Evolutionary conservation across 2,888 invertebrate species (phyloP), one percentile per base, ranked within the genome.

Genomic region (Lithophane socia): DNA sequence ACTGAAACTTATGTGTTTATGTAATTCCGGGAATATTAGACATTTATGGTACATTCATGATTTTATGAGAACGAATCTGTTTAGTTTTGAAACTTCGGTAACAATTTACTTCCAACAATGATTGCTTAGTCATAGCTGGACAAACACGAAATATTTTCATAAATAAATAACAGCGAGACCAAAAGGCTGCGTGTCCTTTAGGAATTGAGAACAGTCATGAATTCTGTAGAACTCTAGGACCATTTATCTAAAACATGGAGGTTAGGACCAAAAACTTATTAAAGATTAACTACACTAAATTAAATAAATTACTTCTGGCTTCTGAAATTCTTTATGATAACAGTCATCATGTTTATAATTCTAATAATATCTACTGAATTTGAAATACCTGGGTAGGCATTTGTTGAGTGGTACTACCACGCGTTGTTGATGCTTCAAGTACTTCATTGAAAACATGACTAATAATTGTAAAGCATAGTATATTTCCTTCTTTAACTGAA

Each of bases 1-100:
- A 79, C 58, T 65, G 52, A 63, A 84, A 61, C 58, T 29, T 63
- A 79, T 61, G 37, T 67, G 66, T 83, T 82, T 82, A 69, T 12
- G 13, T 24, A n/a, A 69, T 65, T n/a, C 56, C 8, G n/a, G 37
- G 58, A 37, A 54, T 74, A 63, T 37, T 66, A 54, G 73, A 70
- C 56, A 21, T 63, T 71, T 69, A 70, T 65, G 24, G 24, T 61
- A 72, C 24, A 58, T 64, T 65, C 42, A 68, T 42, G 52, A n/a
- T 52, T 79, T 74, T 79, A 81, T 58, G 68, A 37, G 29, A 56
- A 49, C 13, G 9, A 49, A 75, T 64, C 2, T 52, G 37, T 83
- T 79, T 75, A 49, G 29, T 67, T 60, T 64, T 2, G 24, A 58
- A 68, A 29, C 16, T 72, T 29, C 29, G 29, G 29, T 29, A 29